These are phyloP conservation scores for Nemotelus nigrinus DNA, from an alignment of 2,888 invertebrate genomes.

Conservation along the genomic window DNA sequence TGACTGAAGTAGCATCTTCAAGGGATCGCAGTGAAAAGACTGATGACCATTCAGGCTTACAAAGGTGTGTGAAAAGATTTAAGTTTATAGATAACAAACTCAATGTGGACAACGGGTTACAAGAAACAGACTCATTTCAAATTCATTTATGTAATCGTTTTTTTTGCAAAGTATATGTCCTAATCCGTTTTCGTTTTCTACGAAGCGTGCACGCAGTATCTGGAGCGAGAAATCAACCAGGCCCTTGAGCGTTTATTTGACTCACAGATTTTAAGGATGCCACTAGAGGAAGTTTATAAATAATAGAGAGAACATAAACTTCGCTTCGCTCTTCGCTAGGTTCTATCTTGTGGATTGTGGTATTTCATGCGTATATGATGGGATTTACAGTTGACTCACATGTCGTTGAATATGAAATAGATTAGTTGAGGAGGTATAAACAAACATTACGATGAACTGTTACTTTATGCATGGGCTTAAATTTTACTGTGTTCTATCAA, in stretches of 20 bases:
- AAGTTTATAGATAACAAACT: conserved; percentile 15
- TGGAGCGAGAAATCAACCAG: conserved; percentile 5
- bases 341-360: no score
- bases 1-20: not conserved
- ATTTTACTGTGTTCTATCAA: no score
- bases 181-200: not conserved
- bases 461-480: no score
- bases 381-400: no score
- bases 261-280: not conserved
- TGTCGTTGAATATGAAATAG: no score
- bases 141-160: conserved; percentile 37
- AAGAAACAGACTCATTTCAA: conserved; percentile 19
- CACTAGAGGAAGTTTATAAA: not conserved
- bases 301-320: no score
- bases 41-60: not conserved
- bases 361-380: no score
- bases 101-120: not conserved
- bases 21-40: not conserved
- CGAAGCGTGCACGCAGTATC: not conserved
- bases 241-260: conserved; percentile 15
- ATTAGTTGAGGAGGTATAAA: no score
- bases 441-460: no score
- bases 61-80: not conserved
- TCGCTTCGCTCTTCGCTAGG: no score
- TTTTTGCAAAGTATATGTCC: not conserved